phyloP scores from a whole-genome alignment of 1,140 invertebrate genomes.

The Aphidius gifuensis region DNA sequence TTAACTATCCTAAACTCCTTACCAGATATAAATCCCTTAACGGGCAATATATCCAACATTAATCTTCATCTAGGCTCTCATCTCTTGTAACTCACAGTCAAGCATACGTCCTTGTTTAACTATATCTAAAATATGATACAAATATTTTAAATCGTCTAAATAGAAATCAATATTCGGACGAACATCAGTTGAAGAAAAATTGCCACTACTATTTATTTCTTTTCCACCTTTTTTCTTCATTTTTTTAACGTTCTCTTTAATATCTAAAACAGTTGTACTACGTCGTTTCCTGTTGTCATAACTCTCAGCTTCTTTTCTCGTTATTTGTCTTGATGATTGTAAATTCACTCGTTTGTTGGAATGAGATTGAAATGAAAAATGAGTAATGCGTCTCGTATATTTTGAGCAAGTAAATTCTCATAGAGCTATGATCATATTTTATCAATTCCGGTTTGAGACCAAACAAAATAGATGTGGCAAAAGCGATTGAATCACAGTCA shows the following conservation, averaged over 20 bases:
- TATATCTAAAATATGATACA: background rate
- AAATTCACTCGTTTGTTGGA: background rate
- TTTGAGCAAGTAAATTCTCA: conserved; percentile 3
- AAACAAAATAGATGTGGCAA: background rate
- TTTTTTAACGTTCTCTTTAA: no score
- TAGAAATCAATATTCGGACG: no score
- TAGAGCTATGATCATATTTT: background rate
- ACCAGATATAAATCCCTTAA: no score
- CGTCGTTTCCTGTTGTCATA: no score
- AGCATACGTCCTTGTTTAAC: background rate
- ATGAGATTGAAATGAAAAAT: conserved; percentile 6
- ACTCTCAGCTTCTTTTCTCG: no score
- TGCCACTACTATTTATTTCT: background rate
- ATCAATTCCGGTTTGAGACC: background rate
- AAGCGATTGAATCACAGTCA: conserved; percentile 13
- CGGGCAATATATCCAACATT: no score
- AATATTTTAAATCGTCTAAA: no score
- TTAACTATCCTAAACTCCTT: no score
- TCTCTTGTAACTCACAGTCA: background rate
- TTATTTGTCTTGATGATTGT: no score
- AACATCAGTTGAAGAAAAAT: no score
- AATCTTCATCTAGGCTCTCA: conserved; percentile 22
- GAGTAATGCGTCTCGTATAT: background rate
- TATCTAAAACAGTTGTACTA: no score
- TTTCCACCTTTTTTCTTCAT: background rate